Evolutionary conservation across 2,888 invertebrate species (phyloP), one percentile per base, ranked within the genome.

Genomic region (Spisula subtruncata): DNA sequence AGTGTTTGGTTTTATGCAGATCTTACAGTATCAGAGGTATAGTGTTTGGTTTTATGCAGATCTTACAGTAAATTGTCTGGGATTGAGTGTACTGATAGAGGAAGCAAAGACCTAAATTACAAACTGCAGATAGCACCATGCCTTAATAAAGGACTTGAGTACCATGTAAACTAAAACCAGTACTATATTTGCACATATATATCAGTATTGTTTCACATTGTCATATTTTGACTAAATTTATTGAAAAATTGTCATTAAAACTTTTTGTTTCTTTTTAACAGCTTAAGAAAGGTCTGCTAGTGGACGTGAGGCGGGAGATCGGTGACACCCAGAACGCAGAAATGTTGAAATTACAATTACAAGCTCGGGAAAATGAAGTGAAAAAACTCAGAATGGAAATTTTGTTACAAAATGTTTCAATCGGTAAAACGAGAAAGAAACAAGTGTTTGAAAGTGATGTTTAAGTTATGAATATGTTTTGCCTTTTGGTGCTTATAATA

Each of bases 271-370:
- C 32, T 75, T 35, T 41, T 32, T 92, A 90, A 14, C 91, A 96
- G 96, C 89, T 96, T 81, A 93, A 93, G 81, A 90, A 92, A 14
- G 92, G 94, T 0, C 90, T 96, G 54, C 86, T 95, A 48, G 92
- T 93, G 0, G 95, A 96, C 81, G 94, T 96, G 0, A 81, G 93
- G 56, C 94, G 95, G 81, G 95, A 95, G 85, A 84, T 95, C 25
- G 89, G 92, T 41, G 90, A 80, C 0, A 83, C 85, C 18, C 83
- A 92, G 46, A 94, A 93, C 48, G 93, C 94, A 10, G 93, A 94
- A 60, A 93, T 93, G 90, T 90, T 95, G 35, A 93, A 95, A 32
- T 86, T 90, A 6, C 93, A 95, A 82, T 86, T 93, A 12, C 93
- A 95, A 93, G 91, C 92, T 32, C 92, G 93, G 80, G 95, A 95